Evolutionary conservation across 2,888 invertebrate genomes (phyloP).

Genomic region (Luperina nickerlii): DNA sequence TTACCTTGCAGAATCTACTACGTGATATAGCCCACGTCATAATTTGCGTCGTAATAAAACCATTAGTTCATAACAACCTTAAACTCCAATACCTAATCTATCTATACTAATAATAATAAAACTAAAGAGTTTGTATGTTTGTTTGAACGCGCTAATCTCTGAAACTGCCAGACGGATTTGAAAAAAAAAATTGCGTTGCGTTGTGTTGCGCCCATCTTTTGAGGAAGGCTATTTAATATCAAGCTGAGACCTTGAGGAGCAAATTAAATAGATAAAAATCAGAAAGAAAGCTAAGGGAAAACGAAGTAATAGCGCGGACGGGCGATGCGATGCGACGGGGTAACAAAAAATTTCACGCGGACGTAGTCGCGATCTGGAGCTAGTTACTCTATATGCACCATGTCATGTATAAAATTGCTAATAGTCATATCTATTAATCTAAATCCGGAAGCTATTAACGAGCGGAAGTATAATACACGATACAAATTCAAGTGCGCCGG

Average conservation of each 20-base stretch:
- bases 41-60: not conserved
- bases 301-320: not conserved
- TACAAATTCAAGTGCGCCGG: conserved; percentile 31
- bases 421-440: conserved; percentile 42
- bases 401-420: conserved; percentile 21
- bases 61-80: conserved; percentile 5
- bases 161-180: too few relatives aligned
- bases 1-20: not conserved
- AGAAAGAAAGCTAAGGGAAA: not conserved
- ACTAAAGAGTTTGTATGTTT: not conserved
- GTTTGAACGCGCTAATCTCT: not conserved
- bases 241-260: not conserved
- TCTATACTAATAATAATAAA: too few relatives aligned
- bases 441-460: conserved; percentile 57
- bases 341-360: not conserved
- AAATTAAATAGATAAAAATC: not conserved
- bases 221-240: not conserved
- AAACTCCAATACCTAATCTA: conserved; percentile 17
- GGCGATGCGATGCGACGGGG: not conserved
- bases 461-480: conserved; percentile 56
- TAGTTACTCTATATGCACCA: not conserved
- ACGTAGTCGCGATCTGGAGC: not conserved
- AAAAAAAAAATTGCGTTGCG: too few relatives aligned
- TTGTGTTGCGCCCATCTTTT: not conserved
- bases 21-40: not conserved